Evolutionary conservation across 1,140 invertebrate species (phyloP).

Genomic region (Achroia grisella): DNA sequence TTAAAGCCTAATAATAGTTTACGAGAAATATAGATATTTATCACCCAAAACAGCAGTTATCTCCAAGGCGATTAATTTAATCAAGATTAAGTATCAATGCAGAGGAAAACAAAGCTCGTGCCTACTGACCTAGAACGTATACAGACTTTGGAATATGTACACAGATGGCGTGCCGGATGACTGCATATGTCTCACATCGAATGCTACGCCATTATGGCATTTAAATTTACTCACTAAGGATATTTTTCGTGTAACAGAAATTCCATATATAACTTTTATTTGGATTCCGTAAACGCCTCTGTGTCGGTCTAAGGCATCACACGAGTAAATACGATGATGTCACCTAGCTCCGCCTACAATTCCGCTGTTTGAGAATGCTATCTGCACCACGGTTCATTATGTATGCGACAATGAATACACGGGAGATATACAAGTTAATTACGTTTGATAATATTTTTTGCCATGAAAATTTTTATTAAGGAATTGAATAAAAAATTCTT

Average conservation of each 20-base stretch:
- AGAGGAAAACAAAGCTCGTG: conserved; percentile 32
- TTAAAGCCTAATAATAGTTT: no score
- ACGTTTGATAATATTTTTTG: no score
- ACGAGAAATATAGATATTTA: no score
- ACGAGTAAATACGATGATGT: conserved; percentile 46
- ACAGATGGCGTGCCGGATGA: conserved; percentile 8
- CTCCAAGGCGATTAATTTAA: no score
- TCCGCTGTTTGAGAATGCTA: not conserved
- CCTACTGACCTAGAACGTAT: conserved; percentile 47
- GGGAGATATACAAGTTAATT: no score
- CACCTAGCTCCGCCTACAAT: conserved; percentile 38
- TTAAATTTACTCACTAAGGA: no score
- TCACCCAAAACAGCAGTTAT: no score
- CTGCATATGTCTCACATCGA: not conserved
- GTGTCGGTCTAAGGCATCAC: conserved; percentile 1
- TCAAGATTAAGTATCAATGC: not conserved
- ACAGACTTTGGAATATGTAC: conserved; percentile 23
- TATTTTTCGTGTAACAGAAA: no score
- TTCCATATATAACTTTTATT: not conserved
- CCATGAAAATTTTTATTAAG: no score
- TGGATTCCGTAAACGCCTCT: conserved; percentile 12
- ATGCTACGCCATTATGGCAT: conserved; percentile 11
- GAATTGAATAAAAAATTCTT: no score
- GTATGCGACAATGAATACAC: no score
- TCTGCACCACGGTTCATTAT: no score